phyloP scores from a whole-genome alignment of 2,888 invertebrate species.

The Rhorus exstirpatorius region DNA sequence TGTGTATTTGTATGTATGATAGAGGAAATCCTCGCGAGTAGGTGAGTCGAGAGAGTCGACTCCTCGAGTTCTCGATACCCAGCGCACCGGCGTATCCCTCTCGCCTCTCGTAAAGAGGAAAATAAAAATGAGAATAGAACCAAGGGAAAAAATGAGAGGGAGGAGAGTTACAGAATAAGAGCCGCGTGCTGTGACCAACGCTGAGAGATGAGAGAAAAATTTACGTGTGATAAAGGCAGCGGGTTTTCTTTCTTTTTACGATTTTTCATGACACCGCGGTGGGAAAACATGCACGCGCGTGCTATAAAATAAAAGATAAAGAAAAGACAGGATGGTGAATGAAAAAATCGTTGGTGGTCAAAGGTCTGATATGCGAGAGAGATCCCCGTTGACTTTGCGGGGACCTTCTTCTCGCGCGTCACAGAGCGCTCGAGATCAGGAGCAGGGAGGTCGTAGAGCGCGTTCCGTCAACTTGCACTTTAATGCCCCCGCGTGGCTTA shows the following conservation, averaged over 20 bases:
- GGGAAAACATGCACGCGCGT: not conserved
- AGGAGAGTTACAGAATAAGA: conserved; percentile 60
- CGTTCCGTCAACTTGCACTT: conserved; percentile 52
- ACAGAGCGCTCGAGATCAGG: conserved; percentile 27
- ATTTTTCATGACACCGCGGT: conserved; percentile 19
- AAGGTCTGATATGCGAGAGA: conserved; percentile 35
- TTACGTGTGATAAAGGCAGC: not conserved
- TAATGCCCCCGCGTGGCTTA: conserved; percentile 25
- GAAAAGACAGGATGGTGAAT: conserved; percentile 22
- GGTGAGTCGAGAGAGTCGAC: conserved; percentile 72
- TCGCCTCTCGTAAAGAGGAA: conserved; percentile 49
- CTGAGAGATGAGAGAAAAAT: conserved; percentile 24
- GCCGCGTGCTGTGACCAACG: conserved; percentile 49
- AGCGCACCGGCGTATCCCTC: conserved; percentile 20
- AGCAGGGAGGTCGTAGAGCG: conserved; percentile 26
- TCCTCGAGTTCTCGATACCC: conserved; percentile 68
- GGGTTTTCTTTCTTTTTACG: conserved; percentile 12
- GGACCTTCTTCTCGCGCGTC: conserved; percentile 28
- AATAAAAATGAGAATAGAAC: conserved; percentile 42
- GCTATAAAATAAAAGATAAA: conserved; percentile 2
- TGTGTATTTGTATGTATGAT: conserved; percentile 11
- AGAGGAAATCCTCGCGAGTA: conserved; percentile 74
- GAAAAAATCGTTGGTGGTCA: conserved; percentile 13
- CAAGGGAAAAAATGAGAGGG: conserved; percentile 26
- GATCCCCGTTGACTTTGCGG: conserved; percentile 38